These are phyloP conservation scores for Paracyclopina nana DNA, from an alignment of 1,140 invertebrate genomes.

Conservation along the genomic window DNA sequence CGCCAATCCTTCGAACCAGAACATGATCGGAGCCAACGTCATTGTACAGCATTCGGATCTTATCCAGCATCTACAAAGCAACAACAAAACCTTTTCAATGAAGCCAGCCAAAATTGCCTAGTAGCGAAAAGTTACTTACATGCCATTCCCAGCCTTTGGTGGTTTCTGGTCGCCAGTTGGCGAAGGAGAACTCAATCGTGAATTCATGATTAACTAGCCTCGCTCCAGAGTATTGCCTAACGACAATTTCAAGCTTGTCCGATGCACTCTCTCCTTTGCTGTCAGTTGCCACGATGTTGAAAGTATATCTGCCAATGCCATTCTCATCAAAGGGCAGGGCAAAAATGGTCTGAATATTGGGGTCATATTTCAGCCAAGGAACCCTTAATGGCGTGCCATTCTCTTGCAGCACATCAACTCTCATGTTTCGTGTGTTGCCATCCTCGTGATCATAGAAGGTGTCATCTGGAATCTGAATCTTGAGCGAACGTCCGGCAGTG, in stretches of 20 bases:
- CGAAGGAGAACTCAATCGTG: neutral
- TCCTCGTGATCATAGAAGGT: too few relatives aligned
- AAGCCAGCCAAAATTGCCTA: neutral
- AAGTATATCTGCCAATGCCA: neutral
- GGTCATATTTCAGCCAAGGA: too few relatives aligned
- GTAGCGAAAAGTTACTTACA: neutral
- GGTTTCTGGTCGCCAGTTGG: neutral
- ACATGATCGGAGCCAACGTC: neutral
- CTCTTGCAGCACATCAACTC: too few relatives aligned
- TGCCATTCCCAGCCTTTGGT: neutral
- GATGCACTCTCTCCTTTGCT: neutral
- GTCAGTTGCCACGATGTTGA: neutral
- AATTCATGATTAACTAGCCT: neutral
- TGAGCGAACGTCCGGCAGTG: too few relatives aligned
- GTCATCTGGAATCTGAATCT: too few relatives aligned
- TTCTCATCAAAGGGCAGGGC: constrained; percentile 10
- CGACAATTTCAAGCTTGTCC: neutral
- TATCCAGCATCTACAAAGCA: neutral
- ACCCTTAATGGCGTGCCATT: too few relatives aligned
- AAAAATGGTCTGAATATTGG: too few relatives aligned
- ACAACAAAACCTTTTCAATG: neutral
- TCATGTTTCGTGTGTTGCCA: too few relatives aligned
- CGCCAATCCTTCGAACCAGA: neutral
- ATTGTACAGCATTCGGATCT: neutral
- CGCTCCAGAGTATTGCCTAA: neutral